Evolutionary conservation across 2,797 vertebrate species (phyloP), one percentile per base, ranked within the genome.

Genomic region (Trematomus bernacchii): DNA sequence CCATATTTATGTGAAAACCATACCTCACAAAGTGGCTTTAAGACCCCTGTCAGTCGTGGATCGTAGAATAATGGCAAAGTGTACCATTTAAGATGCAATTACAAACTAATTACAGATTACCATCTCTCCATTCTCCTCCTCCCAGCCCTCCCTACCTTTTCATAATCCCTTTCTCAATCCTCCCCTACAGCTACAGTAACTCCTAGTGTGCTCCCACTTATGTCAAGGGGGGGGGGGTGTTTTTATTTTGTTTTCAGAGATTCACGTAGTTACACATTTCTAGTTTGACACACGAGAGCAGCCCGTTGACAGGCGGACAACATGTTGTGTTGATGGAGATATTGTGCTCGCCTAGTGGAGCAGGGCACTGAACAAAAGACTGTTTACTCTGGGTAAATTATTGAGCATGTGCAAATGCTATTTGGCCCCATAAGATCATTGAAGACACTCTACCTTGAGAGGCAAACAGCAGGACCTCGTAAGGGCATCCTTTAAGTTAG

Each of bases 91-190:
- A 85, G 10, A 89, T 76, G 82, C 67, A 89, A 83, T 89, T 91
- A 85, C 81, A 87, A 77, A 78, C 73, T 91, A 88, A 90, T 91
- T 87, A 89, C 86, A 89, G 85, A 87, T 90, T 86, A 85, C 76
- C 50, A 65, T 42, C 72, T 79, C n/a, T 71, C 67, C 62, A 65
- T 79, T 75, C 83, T 67, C 66, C 76, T 74, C 77, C 80, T 77
- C 67, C 58, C 50, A 53, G n/a, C 77, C 75, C 85, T 76, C 57
- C 79, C 76, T 62, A 76, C 79, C 85, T 84, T 88, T 85, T 71
- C 64, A 65, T 92, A 90, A 91, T 90, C 88, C 84, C 54, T 5
- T 64, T 43, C 70, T 71, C 86, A 89, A 79, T 83, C 83, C 84
- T 83, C 67, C 83, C 79, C 81, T 73, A 67, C 82, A 78, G 75